Base-by-base conservation (phyloP, 2,113 vertebrate genomes). In the Gopherus flavomarginatus region DNA sequence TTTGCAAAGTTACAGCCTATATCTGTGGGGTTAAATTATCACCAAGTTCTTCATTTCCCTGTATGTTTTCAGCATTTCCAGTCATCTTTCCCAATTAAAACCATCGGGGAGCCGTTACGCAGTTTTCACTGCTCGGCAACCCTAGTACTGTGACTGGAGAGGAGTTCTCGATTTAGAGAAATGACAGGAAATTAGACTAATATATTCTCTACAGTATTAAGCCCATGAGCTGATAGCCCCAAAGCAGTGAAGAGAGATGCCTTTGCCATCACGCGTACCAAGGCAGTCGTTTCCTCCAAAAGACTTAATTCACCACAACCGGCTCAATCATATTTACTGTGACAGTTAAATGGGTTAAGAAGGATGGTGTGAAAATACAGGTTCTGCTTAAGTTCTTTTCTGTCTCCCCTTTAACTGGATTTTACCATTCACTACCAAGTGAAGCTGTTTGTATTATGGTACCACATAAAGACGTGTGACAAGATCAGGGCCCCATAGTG, bases 381-480 rank as follows among this genome's bases (percentile, higher is more conserved):
- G 17, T 78, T 47, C 42, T 31, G 35, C 16, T 29, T 78, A 21
- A 81, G 42, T 8, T 52, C 26, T 31, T 4, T 50, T 52, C 47
- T 35, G 0, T 47, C 53, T 53, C 16, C 7, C 35, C 53, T 47
- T 78, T 16, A 13, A 47, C 13, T 47, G 52, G 44, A 35, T 85
- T 53, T 29, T 24, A 22, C n/a, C 42, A 29, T 44, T n/a, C 52
- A 5, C 12, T 56, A 56, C n/a, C 65, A 6, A 75, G 42, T 53
- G 69, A 3, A 86, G n/a, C 56, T 2, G 22, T 75, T 27, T 19
- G 7, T 52, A 56, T 31, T 9, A 47, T 5, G 4, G 3, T 11
- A 26, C 1, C 26, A 17, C 0, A 0, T 7, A 3, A 59, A 59
- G 11, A 12, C 47, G 3, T 24, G 6, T 2, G 0, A 13, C 24